Evolutionary conservation across 2,888 invertebrate species (phyloP).

Genomic region (Fabriciana adippe): DNA sequence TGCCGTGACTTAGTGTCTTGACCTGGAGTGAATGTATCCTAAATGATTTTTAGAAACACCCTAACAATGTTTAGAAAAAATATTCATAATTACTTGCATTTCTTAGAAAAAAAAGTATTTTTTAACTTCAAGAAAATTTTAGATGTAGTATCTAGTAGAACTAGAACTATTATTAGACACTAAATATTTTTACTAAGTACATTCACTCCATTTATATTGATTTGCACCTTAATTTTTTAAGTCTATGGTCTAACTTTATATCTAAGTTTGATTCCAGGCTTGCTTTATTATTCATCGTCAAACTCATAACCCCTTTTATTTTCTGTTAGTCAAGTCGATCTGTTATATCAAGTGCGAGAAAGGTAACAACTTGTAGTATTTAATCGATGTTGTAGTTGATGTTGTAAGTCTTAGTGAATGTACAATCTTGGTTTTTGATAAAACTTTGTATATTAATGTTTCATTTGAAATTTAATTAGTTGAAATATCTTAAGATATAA

Average conservation of each 20-base stretch:
- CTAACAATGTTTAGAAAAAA: too few species aligned
- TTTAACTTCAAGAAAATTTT: neutral
- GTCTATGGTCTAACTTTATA: constrained; percentile 42
- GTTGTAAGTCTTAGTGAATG: constrained; percentile 11
- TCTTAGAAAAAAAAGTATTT: too few species aligned
- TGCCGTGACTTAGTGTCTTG: constrained; percentile 34
- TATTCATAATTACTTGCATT: too few species aligned
- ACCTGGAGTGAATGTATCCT: constrained; percentile 33
- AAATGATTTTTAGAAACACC: neutral
- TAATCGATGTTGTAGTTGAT: constrained; percentile 22
- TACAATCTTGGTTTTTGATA: neutral
- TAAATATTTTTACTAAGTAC: constrained; percentile 32
- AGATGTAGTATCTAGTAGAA: neutral
- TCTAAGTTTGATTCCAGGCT: constrained; percentile 58
- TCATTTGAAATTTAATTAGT: neutral
- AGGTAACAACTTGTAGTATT: constrained; percentile 55
- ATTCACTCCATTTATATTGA: constrained; percentile 54
- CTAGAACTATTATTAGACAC: neutral
- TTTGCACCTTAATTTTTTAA: constrained; percentile 60
- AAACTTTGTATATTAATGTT: neutral
- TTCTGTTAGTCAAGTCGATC: constrained; percentile 47
- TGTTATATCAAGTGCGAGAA: constrained; percentile 56
- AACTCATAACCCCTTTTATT: constrained; percentile 52
- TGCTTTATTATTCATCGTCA: constrained; percentile 56
- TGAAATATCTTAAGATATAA: constrained; percentile 7